These are phyloP conservation scores for Arizona elegans DNA, from an alignment of 2,113 vertebrate genomes.

Conservation along the genomic window DNA sequence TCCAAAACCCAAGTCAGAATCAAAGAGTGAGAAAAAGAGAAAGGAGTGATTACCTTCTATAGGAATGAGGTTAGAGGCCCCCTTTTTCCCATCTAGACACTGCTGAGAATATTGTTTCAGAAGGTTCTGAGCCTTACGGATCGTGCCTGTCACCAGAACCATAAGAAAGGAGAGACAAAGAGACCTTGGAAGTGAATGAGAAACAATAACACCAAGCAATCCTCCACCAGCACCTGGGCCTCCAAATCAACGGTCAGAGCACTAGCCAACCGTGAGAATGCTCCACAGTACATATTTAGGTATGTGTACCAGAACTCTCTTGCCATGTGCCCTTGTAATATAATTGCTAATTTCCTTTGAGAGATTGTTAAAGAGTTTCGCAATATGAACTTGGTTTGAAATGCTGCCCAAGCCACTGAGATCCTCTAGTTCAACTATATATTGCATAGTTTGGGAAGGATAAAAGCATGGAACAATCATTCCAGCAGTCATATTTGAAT, in stretches of 20 bases:
- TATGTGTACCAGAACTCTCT: not conserved
- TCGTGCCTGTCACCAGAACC: constrained; percentile 95
- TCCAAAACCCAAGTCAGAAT: constrained; percentile 54
- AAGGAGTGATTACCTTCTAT: constrained; percentile 91
- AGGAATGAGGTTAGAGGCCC: constrained; percentile 98
- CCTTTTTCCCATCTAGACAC: constrained; percentile 99
- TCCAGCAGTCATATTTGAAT: not conserved
- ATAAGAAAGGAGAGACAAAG: constrained; percentile 76
- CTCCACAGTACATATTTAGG: constrained; percentile 19
- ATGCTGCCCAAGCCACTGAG: not conserved
- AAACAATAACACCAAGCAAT: constrained; percentile 74
- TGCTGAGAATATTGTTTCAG: constrained; percentile 99
- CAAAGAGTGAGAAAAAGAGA: constrained; percentile 52
- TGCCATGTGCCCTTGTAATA: not conserved
- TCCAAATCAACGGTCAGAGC: constrained; percentile 34
- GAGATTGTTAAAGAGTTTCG: not conserved
- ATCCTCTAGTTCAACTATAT: not conserved
- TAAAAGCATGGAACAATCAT: not conserved
- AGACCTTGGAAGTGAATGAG: constrained; percentile 85
- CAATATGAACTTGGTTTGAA: not conserved
- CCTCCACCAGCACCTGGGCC: constrained; percentile 71
- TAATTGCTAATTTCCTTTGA: not conserved
- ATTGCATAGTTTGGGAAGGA: not conserved
- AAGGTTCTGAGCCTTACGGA: constrained; percentile 99
- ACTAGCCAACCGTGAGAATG: constrained; percentile 53